Evolutionary conservation across 2,113 vertebrate species (phyloP).

Genomic region (Leptobrachium ailaonicum): DNA sequence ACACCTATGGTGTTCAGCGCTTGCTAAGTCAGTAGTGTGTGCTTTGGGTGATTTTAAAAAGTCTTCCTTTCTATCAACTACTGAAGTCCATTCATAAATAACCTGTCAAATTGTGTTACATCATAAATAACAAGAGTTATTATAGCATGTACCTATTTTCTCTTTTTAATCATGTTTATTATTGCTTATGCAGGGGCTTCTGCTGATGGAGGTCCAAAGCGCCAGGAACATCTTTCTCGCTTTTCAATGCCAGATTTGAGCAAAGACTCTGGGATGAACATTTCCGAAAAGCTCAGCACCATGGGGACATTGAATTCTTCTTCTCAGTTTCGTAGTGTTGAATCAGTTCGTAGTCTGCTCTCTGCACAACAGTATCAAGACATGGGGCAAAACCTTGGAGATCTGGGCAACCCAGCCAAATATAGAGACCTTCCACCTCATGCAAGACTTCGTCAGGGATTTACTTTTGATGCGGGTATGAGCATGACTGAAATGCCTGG

Average conservation of each 20-base stretch:
- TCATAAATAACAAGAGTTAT: no score
- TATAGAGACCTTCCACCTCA: slow-evolving; percentile 73
- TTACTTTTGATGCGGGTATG: slow-evolving; percentile 84
- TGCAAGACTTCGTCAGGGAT: slow-evolving; percentile 81
- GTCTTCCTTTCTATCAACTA: no score
- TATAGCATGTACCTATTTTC: neutral
- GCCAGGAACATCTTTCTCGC: slow-evolving; percentile 91
- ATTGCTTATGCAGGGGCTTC: slow-evolving; percentile 75
- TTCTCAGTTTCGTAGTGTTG: slow-evolving; percentile 86
- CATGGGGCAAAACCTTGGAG: slow-evolving; percentile 72
- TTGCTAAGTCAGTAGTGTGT: no score
- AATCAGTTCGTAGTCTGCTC: slow-evolving; percentile 88
- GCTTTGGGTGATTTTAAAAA: no score
- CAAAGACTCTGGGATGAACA: slow-evolving; percentile 96
- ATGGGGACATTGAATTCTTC: slow-evolving; percentile 91
- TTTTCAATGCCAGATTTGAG: slow-evolving; percentile 98
- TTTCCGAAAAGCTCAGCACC: slow-evolving; percentile 90
- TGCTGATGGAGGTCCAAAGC: slow-evolving; percentile 82
- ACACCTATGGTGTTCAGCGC: no score
- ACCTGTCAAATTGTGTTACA: no score
- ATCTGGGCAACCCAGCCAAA: slow-evolving; percentile 72
- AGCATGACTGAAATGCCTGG: slow-evolving; percentile 72
- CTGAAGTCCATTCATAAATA: no score
- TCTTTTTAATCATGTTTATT: neutral
- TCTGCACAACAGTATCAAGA: slow-evolving; percentile 86